Evolutionary conservation across 35 echinoderm and acorn worm genomes (phyloP).

Genomic region (Stichopus chloronotus): DNA sequence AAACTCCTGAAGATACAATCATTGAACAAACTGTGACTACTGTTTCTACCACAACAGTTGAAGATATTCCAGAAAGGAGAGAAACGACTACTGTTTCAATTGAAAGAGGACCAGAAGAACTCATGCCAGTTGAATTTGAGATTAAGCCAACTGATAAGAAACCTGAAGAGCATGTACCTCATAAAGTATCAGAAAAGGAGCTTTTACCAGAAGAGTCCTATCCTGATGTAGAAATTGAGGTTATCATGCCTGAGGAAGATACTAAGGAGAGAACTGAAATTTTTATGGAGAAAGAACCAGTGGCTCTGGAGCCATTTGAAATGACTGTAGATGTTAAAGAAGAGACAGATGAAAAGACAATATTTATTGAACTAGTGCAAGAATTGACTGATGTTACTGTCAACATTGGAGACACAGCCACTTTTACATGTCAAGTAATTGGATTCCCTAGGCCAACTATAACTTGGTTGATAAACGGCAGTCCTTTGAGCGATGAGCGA

Average conservation of each 20-base stretch:
- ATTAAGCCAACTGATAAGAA: background rate
- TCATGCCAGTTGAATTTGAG: constrained; percentile 31
- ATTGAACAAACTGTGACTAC: background rate
- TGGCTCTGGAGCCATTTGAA: constrained; percentile 62
- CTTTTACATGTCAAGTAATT: constrained; percentile 55
- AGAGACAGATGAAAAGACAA: constrained; percentile 41
- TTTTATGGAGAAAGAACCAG: constrained; percentile 55
- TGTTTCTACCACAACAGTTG: background rate
- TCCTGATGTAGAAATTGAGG: constrained; percentile 53
- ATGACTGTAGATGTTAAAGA: constrained; percentile 65
- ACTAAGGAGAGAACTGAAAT: constrained; percentile 57
- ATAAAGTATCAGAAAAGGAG: constrained; percentile 47
- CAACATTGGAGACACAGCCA: constrained; percentile 4
- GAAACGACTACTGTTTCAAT: constrained; percentile 36
- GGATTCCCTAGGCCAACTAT: constrained; percentile 66
- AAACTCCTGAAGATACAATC: background rate
- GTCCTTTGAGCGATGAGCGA: constrained; percentile 60
- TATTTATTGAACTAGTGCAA: constrained; percentile 43
- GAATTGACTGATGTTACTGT: constrained; percentile 52
- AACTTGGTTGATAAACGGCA: constrained; percentile 65
- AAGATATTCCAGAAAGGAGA: constrained; percentile 28
- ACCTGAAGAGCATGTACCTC: constrained; percentile 21
- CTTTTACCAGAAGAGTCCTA: background rate
- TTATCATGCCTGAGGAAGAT: constrained; percentile 44
- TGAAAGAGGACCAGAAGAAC: constrained; percentile 42